Evolutionary conservation across 2,797 vertebrate genomes (phyloP).

Genomic region (Microcaecilia unicolor): DNA sequence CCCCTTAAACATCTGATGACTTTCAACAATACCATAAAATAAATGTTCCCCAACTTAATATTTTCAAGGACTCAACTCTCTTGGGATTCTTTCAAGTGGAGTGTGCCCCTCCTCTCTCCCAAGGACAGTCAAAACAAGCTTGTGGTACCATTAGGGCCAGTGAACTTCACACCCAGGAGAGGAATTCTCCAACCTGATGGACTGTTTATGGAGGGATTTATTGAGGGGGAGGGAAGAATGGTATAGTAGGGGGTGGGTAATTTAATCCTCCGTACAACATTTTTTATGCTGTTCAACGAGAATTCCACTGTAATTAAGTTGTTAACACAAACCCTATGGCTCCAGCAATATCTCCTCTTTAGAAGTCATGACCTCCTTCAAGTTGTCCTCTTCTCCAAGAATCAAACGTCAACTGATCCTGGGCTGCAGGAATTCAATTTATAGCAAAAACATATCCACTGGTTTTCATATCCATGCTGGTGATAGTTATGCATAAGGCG

Average conservation of each 20-base stretch:
- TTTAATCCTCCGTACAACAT: slow-evolving; percentile 34
- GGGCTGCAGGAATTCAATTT: too few relatives aligned
- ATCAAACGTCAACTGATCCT: too few relatives aligned
- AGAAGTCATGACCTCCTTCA: too few relatives aligned
- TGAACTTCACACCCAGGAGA: slow-evolving; percentile 28
- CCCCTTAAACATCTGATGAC: slow-evolving; percentile 9
- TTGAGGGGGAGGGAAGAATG: too few relatives aligned
- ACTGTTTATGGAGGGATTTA: slow-evolving; percentile 45
- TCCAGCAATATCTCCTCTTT: too few relatives aligned
- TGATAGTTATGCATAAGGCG: too few relatives aligned
- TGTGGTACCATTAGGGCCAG: slow-evolving; percentile 21
- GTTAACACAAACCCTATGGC: too few relatives aligned
- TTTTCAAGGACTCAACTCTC: slow-evolving; percentile 11
- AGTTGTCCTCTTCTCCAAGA: too few relatives aligned
- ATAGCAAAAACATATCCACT: too few relatives aligned
- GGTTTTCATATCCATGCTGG: too few relatives aligned
- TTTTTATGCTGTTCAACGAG: slow-evolving; percentile 27
- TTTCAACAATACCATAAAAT: slow-evolving; percentile 23
- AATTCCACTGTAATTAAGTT: slow-evolving; percentile 39
- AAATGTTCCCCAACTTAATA: slow-evolving; percentile 13
- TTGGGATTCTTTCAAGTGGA: neutral
- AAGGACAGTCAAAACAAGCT: slow-evolving; percentile 17
- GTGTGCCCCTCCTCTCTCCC: neutral
- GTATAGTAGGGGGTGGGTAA: slow-evolving; percentile 42
- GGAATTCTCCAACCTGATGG: slow-evolving; percentile 30